phyloP scores from a whole-genome alignment of 1,140 invertebrate genomes.

The Dreissena polymorpha region DNA sequence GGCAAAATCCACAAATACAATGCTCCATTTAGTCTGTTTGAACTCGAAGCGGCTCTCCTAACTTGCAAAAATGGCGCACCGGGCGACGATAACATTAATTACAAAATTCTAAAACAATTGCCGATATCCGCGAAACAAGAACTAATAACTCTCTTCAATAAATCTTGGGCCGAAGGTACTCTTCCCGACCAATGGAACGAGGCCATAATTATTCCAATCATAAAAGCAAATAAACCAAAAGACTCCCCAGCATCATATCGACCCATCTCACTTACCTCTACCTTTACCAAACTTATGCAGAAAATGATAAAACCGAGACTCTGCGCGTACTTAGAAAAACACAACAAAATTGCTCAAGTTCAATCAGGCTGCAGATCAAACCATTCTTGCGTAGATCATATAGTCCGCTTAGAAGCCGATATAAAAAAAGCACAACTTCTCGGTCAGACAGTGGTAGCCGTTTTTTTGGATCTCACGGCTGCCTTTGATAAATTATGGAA shows the following conservation, averaged over 20 bases:
- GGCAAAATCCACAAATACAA: not conserved
- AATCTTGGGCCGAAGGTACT: constrained; percentile 6
- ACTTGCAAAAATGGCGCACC: not conserved
- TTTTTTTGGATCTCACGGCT: constrained; percentile 13
- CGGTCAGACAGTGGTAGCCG: not conserved
- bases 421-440: not conserved
- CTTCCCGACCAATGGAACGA: not conserved
- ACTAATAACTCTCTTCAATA: not conserved
- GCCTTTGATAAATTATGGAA: constrained; percentile 23
- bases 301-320: constrained; percentile 25
- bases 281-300: constrained; percentile 26
- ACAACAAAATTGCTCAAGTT: not conserved
- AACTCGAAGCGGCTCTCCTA: not conserved
- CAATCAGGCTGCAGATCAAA: constrained; percentile 1
- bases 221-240: not conserved
- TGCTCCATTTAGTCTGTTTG: not conserved
- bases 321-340: not conserved
- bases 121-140: not conserved
- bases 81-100: not conserved
- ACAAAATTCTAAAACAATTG: not conserved
- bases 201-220: constrained; percentile 1
- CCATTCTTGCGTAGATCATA: not conserved
- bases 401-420: not conserved
- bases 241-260: constrained; percentile 16
- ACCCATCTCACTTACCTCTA: constrained; percentile 16